Evolutionary conservation across 1,140 invertebrate species (phyloP), one percentile per base, ranked within the genome.

Genomic region (Babylonia areolata): DNA sequence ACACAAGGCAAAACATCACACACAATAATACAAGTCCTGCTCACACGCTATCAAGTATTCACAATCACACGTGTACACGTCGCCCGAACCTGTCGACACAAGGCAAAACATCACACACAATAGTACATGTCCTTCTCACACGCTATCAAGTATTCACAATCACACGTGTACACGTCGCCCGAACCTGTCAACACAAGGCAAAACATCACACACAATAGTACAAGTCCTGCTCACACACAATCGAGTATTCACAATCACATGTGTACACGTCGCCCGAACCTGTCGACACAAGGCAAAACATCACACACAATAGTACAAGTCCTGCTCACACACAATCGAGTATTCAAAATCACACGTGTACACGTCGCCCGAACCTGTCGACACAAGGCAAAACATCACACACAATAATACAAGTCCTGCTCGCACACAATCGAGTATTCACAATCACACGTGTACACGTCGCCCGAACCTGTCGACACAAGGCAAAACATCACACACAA

Each of bases 111-210:
- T n/a, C 28, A 58, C 12, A 35, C 20, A 77, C 15, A 40, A 28
- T 3, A 37, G 39, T 69, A 40, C n/a, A 35, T 77, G 40, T 9
- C 17, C 0, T 6, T n/a, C 35, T 31, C 5, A 84, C 3, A 5
- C 11, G 6, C 2, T 39, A 39, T 28, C 73, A 37, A 39, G 17
- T 39, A 35, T 37, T 73, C 9, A 40, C 73, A 15, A 20, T 6
- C 46, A 12, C 98, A 99, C 91, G 96, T 97, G 90, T 97, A 99
- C 1, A 99, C 93, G 94, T 98, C 97, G 17, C 97, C 97, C 54
- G n/a, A n/a, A n/a, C n/a, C 85, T 83, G 87, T 93, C 94, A 90
- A 85, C 40, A 86, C 80, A 39, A 86, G 58, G 58, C 46, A 75
- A n/a, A n/a, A n/a, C n/a, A n/a, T n/a, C 28, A 58, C 12, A 35